Evolutionary conservation across 1,140 invertebrate species (phyloP), one percentile per base, ranked within the genome.

Genomic region (Drosophila repleta): DNA sequence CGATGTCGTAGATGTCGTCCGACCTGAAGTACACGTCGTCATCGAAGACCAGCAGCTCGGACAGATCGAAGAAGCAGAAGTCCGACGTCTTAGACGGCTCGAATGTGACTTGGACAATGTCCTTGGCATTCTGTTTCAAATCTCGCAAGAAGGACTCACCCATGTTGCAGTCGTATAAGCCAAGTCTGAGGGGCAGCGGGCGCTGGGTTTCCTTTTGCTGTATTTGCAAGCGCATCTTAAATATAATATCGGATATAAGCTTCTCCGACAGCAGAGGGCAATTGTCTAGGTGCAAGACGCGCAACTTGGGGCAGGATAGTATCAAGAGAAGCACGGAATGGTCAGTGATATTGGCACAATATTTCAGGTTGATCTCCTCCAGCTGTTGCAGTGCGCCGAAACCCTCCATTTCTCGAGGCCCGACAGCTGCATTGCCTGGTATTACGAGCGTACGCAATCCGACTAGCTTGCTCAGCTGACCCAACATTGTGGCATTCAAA

Each of bases 131-230:
- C 29, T 8, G 29, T 8, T 29, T 5, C 8, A 29, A 0, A 8
- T 6, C 29, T 8, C 8, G 6, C 29, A 29, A 8, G 29, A 29
- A 29, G 0, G 29, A 0, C 29, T 29, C 7, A 10, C 8, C 29
- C 7, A 29, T 29, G 2, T 35, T 10, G 21, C 35, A 21, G n/a
- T 29, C 32, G 21, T 32, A n/a, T 0, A 46, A 2, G n/a, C 5
- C 17, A 0, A 87, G 20, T 3, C 67, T 26, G 5, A 82, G 56
- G 11, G 82, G 82, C 13, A 82, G 51, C 21, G 39, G 17, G 0
- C 77, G 74, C 6, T 46, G 13, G 6, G 17, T 39, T 8, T 70
- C 48, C 29, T 48, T 63, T 6, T 53, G 72, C 3, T 21, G 35
- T 0, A 51, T 60, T 20, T 73, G 46, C n/a, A 51, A 8, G 13